These are phyloP conservation scores for Linnaemya vulpina DNA, from an alignment of 2,888 invertebrate species.

Conservation along the genomic window DNA sequence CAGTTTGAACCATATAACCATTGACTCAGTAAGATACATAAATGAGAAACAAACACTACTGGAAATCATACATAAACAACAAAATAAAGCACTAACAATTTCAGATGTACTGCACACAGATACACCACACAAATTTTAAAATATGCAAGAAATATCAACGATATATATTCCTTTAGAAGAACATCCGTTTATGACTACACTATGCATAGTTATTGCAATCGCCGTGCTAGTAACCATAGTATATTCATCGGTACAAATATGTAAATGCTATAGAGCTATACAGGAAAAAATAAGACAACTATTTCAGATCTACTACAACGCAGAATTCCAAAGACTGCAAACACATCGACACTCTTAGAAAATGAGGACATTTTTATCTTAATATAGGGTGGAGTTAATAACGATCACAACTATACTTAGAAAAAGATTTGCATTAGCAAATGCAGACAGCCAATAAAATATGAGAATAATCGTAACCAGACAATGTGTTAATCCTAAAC, in stretches of 20 bases:
- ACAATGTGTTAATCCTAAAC: too few relatives aligned
- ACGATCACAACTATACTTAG: too few relatives aligned
- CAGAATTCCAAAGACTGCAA: constrained; percentile 1
- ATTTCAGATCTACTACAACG: background rate
- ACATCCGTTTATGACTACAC: background rate
- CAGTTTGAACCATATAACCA: constrained; percentile 15
- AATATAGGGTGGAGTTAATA: background rate
- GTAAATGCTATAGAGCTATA: background rate
- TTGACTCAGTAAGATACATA: too few relatives aligned
- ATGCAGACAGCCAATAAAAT: too few relatives aligned
- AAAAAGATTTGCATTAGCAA: too few relatives aligned
- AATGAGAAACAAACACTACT: too few relatives aligned
- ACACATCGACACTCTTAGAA: background rate
- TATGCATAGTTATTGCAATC: background rate
- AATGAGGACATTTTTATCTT: background rate
- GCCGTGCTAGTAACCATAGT: too few relatives aligned
- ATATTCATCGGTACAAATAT: background rate
- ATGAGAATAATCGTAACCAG: too few relatives aligned
- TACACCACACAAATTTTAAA: constrained; percentile 17
- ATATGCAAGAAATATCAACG: background rate
- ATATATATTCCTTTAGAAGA: constrained; percentile 4
- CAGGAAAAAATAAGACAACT: background rate
- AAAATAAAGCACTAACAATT: constrained; percentile 11
- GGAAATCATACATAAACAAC: constrained; percentile 14
- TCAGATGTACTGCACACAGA: constrained; percentile 6